Evolutionary conservation across 2,888 invertebrate species (phyloP).

Genomic region (Scaptomyza caliginosa): DNA sequence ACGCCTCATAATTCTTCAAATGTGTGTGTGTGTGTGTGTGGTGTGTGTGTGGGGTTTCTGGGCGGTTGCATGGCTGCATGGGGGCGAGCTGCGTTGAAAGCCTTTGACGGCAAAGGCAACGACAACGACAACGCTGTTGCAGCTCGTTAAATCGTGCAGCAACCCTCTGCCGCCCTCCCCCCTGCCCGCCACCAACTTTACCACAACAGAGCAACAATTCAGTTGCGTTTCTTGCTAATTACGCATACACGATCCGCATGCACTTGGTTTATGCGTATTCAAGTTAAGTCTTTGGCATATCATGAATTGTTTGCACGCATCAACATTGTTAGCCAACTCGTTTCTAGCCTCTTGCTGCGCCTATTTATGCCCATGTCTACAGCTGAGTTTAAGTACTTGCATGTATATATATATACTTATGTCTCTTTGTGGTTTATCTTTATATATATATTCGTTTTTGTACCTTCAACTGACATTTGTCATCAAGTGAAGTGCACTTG

Average conservation of each 20-base stretch:
- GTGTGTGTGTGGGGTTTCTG: conserved; percentile 50
- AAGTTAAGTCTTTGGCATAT: background rate
- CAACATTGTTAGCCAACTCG: conserved; percentile 15
- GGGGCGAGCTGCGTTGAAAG: conserved; percentile 61
- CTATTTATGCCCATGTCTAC: conserved; percentile 33
- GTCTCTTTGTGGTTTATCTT: conserved; percentile 64
- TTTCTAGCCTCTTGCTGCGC: conserved; percentile 40
- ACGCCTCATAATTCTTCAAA: conserved; percentile 76
- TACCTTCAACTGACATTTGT: conserved; percentile 51
- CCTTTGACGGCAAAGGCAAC: conserved; percentile 48
- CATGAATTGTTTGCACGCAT: conserved; percentile 18
- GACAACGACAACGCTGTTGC: conserved; percentile 41
- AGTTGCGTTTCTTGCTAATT: conserved; percentile 72
- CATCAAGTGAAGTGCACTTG: conserved; percentile 64
- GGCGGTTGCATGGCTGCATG: conserved; percentile 49
- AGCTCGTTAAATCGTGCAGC: conserved; percentile 71
- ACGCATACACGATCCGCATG: conserved; percentile 55
- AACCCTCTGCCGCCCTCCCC: conserved; percentile 12
- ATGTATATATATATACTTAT: conserved; percentile 18
- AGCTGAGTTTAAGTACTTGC: conserved; percentile 4
- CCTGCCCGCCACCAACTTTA: too few relatives aligned
- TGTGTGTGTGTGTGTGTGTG: conserved; percentile 55
- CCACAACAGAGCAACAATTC: conserved; percentile 45
- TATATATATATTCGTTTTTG: conserved; percentile 14
- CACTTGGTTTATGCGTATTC: conserved; percentile 34